Evolutionary conservation across 2,888 invertebrate species (phyloP).

Genomic region (Embidobia sp.): DNA sequence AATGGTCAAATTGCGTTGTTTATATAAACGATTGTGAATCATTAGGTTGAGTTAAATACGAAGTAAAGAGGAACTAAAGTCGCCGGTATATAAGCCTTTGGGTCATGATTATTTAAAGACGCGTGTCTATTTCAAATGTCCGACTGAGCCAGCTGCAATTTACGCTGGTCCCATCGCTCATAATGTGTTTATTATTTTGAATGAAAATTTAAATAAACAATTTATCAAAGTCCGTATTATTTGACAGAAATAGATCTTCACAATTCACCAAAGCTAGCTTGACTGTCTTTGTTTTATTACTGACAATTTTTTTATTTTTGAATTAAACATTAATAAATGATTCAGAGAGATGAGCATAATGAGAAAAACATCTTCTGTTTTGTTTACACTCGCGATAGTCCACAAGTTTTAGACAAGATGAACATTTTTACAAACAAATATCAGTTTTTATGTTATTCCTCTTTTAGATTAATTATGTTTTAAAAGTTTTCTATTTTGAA

Average conservation of each 20-base stretch:
- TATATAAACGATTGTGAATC: slow-evolving; percentile 56
- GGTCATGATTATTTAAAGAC: slow-evolving; percentile 82
- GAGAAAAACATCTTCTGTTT: no score
- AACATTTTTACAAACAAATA: no score
- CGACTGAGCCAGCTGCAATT: slow-evolving; percentile 77
- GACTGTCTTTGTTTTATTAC: not conserved
- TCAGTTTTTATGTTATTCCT: no score
- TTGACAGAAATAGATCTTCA: slow-evolving; percentile 27
- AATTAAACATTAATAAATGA: no score
- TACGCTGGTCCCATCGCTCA: slow-evolving; percentile 74
- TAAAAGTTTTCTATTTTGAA: no score
- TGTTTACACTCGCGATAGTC: no score
- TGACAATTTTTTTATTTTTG: not conserved
- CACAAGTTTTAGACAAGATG: no score
- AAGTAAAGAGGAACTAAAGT: slow-evolving; percentile 68
- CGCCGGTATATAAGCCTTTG: slow-evolving; percentile 75
- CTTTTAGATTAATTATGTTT: no score
- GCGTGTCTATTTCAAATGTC: slow-evolving; percentile 80
- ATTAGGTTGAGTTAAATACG: slow-evolving; percentile 55
- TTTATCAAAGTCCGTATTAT: slow-evolving; percentile 48
- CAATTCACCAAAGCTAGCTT: not conserved
- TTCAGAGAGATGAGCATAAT: no score
- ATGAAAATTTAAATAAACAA: slow-evolving; percentile 58
- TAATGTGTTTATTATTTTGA: slow-evolving; percentile 62
- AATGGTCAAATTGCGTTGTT: slow-evolving; percentile 36